Evolutionary conservation across 2,888 invertebrate genomes (phyloP).

Genomic region (Thymelicus sylvestris): DNA sequence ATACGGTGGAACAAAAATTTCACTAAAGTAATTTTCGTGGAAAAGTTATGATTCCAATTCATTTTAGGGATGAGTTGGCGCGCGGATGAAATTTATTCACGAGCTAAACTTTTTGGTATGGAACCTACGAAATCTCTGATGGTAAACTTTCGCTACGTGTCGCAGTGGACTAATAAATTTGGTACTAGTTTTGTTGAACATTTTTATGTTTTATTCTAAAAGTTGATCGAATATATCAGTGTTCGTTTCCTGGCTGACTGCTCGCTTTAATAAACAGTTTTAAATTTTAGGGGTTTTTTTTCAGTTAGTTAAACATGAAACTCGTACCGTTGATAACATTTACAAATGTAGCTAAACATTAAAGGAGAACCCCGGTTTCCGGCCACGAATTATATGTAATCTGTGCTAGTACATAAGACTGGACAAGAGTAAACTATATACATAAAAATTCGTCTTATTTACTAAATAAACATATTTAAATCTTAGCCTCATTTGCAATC

Average conservation of each 20-base stretch:
- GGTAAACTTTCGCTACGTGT: slow-evolving; percentile 25
- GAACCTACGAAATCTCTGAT: slow-evolving; percentile 29
- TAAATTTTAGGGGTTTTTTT: background rate
- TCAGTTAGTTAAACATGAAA: background rate
- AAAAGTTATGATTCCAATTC: slow-evolving; percentile 48
- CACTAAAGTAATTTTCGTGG: slow-evolving; percentile 32
- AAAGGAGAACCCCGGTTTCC: too few relatives aligned
- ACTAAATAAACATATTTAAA: too few relatives aligned
- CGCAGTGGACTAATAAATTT: slow-evolving; percentile 36
- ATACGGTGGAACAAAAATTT: slow-evolving; percentile 39
- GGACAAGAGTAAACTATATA: too few relatives aligned
- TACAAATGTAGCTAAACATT: too few relatives aligned
- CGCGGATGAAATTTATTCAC: slow-evolving; percentile 35
- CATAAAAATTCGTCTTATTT: too few relatives aligned
- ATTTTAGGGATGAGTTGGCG: slow-evolving; percentile 43
- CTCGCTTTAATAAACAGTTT: slow-evolving; percentile 24
- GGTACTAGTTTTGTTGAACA: slow-evolving; percentile 30
- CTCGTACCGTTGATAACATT: too few relatives aligned
- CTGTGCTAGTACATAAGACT: too few relatives aligned
- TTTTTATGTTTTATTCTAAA: slow-evolving; percentile 35
- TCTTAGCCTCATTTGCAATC: too few relatives aligned
- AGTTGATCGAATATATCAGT: slow-evolving; percentile 32
- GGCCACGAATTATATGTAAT: too few relatives aligned
- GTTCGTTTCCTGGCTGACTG: background rate
- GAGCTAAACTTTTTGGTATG: slow-evolving; percentile 31